Evolutionary conservation across 1,140 invertebrate genomes (phyloP), one percentile per base, ranked within the genome.

Genomic region (Hycleus cichorii): DNA sequence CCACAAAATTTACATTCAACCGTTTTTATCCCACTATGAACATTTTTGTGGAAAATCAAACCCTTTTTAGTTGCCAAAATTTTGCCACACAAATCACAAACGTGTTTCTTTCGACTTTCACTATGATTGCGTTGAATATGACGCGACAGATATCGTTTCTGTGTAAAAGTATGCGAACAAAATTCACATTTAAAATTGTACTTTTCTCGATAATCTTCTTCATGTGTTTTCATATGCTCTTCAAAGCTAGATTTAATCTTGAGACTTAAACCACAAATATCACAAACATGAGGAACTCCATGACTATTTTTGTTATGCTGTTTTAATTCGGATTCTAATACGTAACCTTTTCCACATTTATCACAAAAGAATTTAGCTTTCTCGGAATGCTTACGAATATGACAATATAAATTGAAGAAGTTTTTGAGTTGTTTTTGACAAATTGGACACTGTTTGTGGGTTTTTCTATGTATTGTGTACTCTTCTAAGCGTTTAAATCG

Each of bases 1-100:
- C 61, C 64, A 48, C 68, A 69, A 26, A 66, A 59, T 11, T 65
- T 66, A 47, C 73, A 75, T 10, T 63, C 47, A 18, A 72, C 58
- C 3, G 70, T 70, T 46, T 67, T 68, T n/a, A 71, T 61, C 0
- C 70, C 69, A 45, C 64, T 64, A 47, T 70, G 69, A 9, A 63
- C 68, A 10, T 64, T 58, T 47, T 64, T 46, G 55, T 72, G 70
- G 54, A 67, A 64, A 18, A 63, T 50, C 2, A 70, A 67, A 4
- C 66, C 18, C 18, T 18, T 18, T 1, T 18, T 68, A 42, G 59
- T 65, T 1, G 18, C 18, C 18, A 68, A 58, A 43, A 60, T 62
- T 54, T 68, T 70, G 5, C 68, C 68, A 47, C 68, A 70, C 6
- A 59, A 39, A 49, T 69, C 64, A 45, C 68, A 69, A 7, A 69